These are phyloP conservation scores for Danio kyathit DNA, from an alignment of 2,797 vertebrate genomes.

Conservation along the genomic window DNA sequence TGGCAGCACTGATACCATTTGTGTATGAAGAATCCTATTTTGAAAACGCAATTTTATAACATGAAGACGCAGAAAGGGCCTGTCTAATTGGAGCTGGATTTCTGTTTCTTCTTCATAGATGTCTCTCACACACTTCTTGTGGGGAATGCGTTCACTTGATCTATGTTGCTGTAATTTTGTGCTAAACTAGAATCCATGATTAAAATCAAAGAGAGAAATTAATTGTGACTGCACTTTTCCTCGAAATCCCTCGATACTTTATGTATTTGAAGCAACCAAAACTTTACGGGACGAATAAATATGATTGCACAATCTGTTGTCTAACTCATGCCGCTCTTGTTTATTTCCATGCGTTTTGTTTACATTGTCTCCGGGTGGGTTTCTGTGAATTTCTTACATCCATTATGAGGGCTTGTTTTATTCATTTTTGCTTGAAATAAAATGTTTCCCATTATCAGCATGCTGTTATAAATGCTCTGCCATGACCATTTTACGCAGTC, in stretches of 20 bases:
- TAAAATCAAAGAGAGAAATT: conserved; percentile 71
- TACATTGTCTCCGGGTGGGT: conserved; percentile 22
- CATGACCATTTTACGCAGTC: conserved; percentile 9
- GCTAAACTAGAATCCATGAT: conserved; percentile 77
- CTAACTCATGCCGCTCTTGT: conserved; percentile 13
- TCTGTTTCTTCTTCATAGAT: conserved; percentile 67
- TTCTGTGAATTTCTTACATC: conserved; percentile 17
- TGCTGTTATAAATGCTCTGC: neutral
- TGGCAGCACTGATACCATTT: neutral
- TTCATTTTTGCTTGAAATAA: conserved; percentile 29
- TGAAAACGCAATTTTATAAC: conserved; percentile 14
- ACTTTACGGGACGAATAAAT: conserved; percentile 88
- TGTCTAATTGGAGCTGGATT: conserved; percentile 5
- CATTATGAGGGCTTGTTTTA: conserved; percentile 11
- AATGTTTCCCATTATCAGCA: conserved; percentile 33
- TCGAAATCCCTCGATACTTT: conserved; percentile 79
- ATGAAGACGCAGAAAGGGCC: neutral
- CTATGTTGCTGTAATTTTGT: conserved; percentile 88
- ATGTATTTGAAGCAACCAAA: conserved; percentile 86
- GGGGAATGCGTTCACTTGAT: conserved; percentile 82
- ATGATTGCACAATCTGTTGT: conserved; percentile 81
- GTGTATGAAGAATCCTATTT: neutral
- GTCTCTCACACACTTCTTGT: conserved; percentile 79
- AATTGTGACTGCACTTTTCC: conserved; percentile 87
- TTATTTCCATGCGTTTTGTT: conserved; percentile 30